Evolutionary conservation across 2,888 invertebrate species (phyloP).

Genomic region (Mechanitis mazaeus): DNA sequence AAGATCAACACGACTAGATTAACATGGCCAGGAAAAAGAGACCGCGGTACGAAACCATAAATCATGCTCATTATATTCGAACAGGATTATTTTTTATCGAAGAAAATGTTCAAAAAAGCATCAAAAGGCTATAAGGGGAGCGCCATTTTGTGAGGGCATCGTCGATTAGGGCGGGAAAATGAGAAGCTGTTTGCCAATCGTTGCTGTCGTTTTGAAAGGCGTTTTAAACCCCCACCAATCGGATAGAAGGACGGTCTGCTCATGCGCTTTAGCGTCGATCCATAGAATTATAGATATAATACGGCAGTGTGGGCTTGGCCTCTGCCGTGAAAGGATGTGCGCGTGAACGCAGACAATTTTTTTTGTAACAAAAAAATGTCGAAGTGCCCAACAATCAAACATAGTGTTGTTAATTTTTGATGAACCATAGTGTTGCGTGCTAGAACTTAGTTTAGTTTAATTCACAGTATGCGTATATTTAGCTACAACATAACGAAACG

Average conservation of each 20-base stretch:
- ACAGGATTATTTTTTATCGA: slow-evolving; percentile 75
- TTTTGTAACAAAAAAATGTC: slow-evolving; percentile 53
- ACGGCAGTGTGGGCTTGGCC: slow-evolving; percentile 73
- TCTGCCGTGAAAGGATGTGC: slow-evolving; percentile 55
- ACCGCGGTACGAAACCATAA: slow-evolving; percentile 71
- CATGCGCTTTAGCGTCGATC: slow-evolving; percentile 72
- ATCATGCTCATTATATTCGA: slow-evolving; percentile 76
- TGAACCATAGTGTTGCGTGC: background rate
- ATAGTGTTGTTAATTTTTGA: slow-evolving; percentile 5
- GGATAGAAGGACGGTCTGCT: slow-evolving; percentile 45
- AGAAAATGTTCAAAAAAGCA: slow-evolving; percentile 74
- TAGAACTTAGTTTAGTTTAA: too few species aligned
- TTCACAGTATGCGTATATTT: too few species aligned
- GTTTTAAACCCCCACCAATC: slow-evolving; percentile 58
- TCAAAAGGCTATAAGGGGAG: slow-evolving; percentile 71
- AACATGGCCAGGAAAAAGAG: slow-evolving; percentile 54
- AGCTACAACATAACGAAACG: too few species aligned
- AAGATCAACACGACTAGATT: slow-evolving; percentile 71
- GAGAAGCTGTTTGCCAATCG: slow-evolving; percentile 53
- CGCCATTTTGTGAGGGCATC: slow-evolving; percentile 72
- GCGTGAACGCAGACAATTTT: slow-evolving; percentile 44
- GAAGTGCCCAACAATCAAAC: slow-evolving; percentile 61
- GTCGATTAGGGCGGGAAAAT: slow-evolving; percentile 66
- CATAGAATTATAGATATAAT: slow-evolving; percentile 70
- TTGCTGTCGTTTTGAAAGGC: slow-evolving; percentile 49